A percentile compares a stretch with the other conserved stretches of the same genome.
Evolutionary conservation across 2,113 vertebrate genomes (phyloP).

Genomic region (Spea bombifrons): DNA sequence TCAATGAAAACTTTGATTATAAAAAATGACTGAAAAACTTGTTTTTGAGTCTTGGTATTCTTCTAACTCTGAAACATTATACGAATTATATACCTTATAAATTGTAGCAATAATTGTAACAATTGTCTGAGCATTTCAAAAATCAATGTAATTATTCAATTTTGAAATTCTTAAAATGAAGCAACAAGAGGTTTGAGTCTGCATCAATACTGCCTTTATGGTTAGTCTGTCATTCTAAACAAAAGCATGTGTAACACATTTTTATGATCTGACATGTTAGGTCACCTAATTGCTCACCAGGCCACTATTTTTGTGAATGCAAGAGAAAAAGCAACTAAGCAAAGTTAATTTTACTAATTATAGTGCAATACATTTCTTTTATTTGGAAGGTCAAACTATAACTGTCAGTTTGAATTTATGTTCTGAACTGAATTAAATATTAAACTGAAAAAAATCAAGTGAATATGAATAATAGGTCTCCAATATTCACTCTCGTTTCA

Average conservation of each 20-base stretch:
- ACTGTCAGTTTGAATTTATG: conserved; percentile 43
- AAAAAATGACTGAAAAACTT: conserved; percentile 28
- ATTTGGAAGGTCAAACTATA: conserved; percentile 42
- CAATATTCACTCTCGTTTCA: conserved; percentile 8
- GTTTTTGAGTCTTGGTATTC: conserved; percentile 31
- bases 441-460: conserved; percentile 21
- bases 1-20: conserved; percentile 24
- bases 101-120: conserved; percentile 41
- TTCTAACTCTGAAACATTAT: conserved; percentile 20
- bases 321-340: conserved; percentile 42
- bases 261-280: conserved; percentile 42
- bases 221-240: conserved; percentile 33
- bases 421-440: conserved; percentile 29
- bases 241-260: conserved; percentile 53
- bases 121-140: conserved; percentile 38
- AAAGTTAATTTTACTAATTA: conserved; percentile 51
- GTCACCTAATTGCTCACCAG: conserved; percentile 47
- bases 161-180: conserved; percentile 36
- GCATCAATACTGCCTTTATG: conserved; percentile 42
- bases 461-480: conserved; percentile 12
- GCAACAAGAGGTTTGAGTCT: conserved; percentile 39
- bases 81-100: conserved; percentile 35
- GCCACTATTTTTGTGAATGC: conserved; percentile 49
- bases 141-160: conserved; percentile 48
- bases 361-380: conserved; percentile 46